Percentiles rank a stretch among this genome's conserved stretches.
Evolutionary conservation across 2,113 vertebrate species (phyloP).

Genomic region (Petrocephalus microphthalmus): DNA sequence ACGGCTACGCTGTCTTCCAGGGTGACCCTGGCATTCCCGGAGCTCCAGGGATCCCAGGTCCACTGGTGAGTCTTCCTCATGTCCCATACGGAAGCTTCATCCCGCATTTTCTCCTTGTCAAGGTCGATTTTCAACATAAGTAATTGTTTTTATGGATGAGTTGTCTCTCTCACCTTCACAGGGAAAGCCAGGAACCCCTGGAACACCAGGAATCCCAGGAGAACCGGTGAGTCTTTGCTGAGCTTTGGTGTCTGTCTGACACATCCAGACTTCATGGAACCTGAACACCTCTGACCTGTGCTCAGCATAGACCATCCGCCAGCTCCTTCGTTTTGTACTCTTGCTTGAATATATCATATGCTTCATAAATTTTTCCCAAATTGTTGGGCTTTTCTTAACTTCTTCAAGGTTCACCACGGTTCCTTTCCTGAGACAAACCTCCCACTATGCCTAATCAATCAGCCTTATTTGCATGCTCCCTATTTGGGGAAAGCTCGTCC

Average conservation of each 20-base stretch:
- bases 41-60: conserved; percentile 60
- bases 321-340: background rate
- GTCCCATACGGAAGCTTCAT: background rate
- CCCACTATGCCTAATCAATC: background rate
- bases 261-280: background rate
- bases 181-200: conserved; percentile 80
- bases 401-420: background rate
- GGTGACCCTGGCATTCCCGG: conserved; percentile 76
- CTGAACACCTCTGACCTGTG: background rate
- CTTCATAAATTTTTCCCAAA: background rate
- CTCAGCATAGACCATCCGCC: background rate
- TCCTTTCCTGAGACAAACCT: background rate
- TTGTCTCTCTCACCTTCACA: conserved; percentile 38
- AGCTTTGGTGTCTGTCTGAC: background rate
- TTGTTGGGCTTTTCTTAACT: background rate
- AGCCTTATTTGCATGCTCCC: background rate
- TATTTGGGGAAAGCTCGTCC: conserved; percentile 23
- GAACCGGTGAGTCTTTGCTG: conserved; percentile 75
- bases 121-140: background rate
- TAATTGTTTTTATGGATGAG: background rate
- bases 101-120: background rate
- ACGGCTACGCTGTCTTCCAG: conserved; percentile 43
- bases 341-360: background rate
- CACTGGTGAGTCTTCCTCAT: conserved; percentile 57
- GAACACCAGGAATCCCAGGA: conserved; percentile 79